Base-by-base conservation (phyloP, 2,113 vertebrate genomes). In the Sialia sialis region DNA sequence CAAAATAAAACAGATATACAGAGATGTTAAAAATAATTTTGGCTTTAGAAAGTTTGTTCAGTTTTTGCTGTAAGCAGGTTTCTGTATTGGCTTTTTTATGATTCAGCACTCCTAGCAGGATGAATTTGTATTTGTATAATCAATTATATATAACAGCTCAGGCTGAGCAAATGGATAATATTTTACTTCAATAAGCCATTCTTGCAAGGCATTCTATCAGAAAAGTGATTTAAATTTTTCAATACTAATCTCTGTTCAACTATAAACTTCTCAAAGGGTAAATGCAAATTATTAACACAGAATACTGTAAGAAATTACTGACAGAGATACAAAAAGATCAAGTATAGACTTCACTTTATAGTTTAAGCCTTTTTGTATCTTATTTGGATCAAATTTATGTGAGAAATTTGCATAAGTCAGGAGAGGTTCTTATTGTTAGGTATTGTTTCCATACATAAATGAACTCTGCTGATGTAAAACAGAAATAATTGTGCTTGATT, bases 351-450 rank as follows among this genome's bases (percentile, higher is more conserved):
- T 78, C n/a, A 16, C 36, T 83, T 90, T 69, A 39, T 39, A 91
- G 32, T 66, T 93, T 66, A 83, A 26, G 26, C 7, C 27, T 52
- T 80, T 67, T 69, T 80, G 32, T 58, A 38, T 69, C 63, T 70
- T 84, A 83, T 70, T 91, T 83, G 19, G 29, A 80, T 81, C 34
- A 91, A 83, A 83, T 70, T 85, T 94, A 73, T 87, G 67, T 85
- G 48, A 79, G 16, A 88, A 85, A 87, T 94, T 89, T 95, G 23
- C 75, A 90, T 95, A 94, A 87, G 43, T 90, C 91, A 89, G 13
- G 19, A 87, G 38, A 79, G 39, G 77, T 58, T 27, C 58, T 87
- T 89, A 75, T 87, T 87, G 67, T 91, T 80, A 91, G 8, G 46
- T 69, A 80, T 88, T 94, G 62, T 91, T 91, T 67, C 51, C 63